These are phyloP conservation scores for Astropecten irregularis DNA, from an alignment of 53 echinoderm and acorn worm species.

Conservation along the genomic window DNA sequence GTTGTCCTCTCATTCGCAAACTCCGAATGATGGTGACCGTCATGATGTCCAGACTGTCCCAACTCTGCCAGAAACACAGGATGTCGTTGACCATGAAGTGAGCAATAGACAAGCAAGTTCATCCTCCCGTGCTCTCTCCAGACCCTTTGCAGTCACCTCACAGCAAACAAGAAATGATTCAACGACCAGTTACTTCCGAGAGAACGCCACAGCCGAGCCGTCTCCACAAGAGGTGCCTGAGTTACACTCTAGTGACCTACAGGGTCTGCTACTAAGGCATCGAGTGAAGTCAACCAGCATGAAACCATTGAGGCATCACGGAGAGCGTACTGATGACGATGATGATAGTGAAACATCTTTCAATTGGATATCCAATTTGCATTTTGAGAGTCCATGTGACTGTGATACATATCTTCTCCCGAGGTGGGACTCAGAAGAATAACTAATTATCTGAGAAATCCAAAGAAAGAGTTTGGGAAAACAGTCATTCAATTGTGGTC, in stretches of 20 bases:
- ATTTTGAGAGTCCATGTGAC: not conserved
- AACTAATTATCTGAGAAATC: no score
- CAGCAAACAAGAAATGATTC: not conserved
- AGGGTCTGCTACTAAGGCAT: not conserved
- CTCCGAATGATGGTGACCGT: not conserved
- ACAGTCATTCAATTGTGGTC: no score
- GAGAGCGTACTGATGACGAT: no score
- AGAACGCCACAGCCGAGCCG: not conserved
- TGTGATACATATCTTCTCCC: slow-evolving; percentile 22
- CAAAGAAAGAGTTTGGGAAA: no score
- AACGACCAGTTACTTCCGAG: not conserved
- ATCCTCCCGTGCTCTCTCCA: not conserved
- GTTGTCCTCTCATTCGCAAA: not conserved
- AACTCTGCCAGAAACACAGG: not conserved
- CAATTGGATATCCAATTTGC: not conserved
- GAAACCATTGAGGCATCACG: not conserved
- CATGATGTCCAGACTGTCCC: not conserved
- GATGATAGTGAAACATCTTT: not conserved
- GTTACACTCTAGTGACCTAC: not conserved
- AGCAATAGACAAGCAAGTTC: not conserved
- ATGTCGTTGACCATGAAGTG: not conserved
- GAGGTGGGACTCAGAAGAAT: slow-evolving; percentile 29
- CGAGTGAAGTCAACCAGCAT: not conserved
- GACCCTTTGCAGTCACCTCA: not conserved
- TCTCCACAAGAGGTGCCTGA: not conserved